Evolutionary conservation across 2,797 vertebrate species (phyloP).

Genomic region (Morelia viridis): DNA sequence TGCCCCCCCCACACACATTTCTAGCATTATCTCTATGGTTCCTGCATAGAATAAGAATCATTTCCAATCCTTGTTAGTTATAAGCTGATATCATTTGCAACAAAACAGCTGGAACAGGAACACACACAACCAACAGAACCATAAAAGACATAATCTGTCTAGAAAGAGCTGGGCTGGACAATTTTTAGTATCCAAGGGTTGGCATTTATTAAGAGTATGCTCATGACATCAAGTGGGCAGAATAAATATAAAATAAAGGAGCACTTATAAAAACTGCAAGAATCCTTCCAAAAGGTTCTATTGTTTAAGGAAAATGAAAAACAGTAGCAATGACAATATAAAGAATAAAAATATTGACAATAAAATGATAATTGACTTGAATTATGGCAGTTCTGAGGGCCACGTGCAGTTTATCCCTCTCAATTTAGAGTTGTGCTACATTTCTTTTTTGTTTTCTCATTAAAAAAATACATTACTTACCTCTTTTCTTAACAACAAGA

Average conservation of each 20-base stretch:
- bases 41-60: not conserved
- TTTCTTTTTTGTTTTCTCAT: not conserved
- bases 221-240: not conserved
- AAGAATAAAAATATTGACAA: not conserved
- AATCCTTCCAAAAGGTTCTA: no score
- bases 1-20: not conserved
- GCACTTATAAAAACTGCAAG: no score
- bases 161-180: not conserved
- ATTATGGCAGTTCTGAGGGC: not conserved
- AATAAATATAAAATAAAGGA: no score
- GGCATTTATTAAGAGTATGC: not conserved
- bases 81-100: not conserved
- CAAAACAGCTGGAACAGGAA: not conserved
- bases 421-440: not conserved
- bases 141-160: not conserved
- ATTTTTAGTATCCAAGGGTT: not conserved
- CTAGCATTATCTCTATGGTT: not conserved
- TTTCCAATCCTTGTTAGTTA: not conserved
- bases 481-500: slow-evolving; percentile 51
- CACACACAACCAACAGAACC: not conserved
- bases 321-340: not conserved
- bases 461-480: slow-evolving; percentile 41
- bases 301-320: not conserved
- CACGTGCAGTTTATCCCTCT: not conserved
- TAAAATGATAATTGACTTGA: not conserved